Base-by-base conservation (phyloP, 2,113 vertebrate genomes). In the Heterotis niloticus region DNA sequence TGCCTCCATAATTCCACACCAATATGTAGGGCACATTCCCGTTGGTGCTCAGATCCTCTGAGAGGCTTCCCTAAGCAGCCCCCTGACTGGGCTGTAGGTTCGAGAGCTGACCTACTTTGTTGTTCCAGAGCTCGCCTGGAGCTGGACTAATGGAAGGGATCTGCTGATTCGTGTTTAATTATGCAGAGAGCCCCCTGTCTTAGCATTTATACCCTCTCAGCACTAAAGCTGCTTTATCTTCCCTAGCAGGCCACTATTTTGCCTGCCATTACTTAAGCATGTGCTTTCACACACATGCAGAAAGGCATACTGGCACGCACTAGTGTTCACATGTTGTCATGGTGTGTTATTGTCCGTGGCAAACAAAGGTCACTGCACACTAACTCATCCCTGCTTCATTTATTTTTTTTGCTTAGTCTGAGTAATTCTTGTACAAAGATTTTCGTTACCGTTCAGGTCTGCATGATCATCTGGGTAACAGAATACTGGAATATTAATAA, bases 11-110 rank as follows among this genome's bases (percentile, higher is more conserved):
- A 13, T 18, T 73, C 52, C 3, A 1, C 69, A 18, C 69, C 51
- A 10, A 24, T 54, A 77, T 77, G 64, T 77, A 54, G 76, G 76
- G 66, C 76, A 56, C 17, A 24, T 64, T 65, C 52, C 16, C n/a
- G 5, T n/a, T 20, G n/a, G 10, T 10, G 54, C 16, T 51, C 14
- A 23, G 71, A 74, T 57, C 5, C 23, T 56, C 44, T 10, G 52
- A 67, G 64, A 52, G 44, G 51, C n/a, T 23, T 14, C 44, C 7
- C 28, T 13, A 11, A 20, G 20, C 69, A 20, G 44, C 16, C 69
- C n/a, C 34, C 26, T n/a, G 66, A 1, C 44, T 34, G 76, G 64
- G 64, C 54, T 28, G 65, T 18, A 17, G 65, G 76, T 12, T n/a
- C 18, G 24, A 59, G 64, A 14, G 3, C 24, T 78, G 76, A 59